Evolutionary conservation across 2,797 vertebrate species (phyloP), one percentile per base, ranked within the genome.

Genomic region (Sciurus vulgaris): DNA sequence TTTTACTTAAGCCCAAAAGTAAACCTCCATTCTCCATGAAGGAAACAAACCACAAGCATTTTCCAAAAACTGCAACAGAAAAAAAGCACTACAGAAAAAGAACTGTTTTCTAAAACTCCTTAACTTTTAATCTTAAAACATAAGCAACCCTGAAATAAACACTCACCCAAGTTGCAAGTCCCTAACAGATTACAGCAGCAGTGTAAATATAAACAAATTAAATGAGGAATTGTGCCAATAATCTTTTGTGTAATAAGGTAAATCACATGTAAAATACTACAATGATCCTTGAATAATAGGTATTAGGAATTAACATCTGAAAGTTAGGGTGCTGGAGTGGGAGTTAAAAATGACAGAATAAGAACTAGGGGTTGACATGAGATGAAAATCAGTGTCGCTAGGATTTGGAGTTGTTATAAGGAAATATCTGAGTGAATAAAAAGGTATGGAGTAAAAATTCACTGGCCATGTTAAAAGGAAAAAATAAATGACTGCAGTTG

Each of bases 41-140:
- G 41, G 28, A 67, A 28, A 86, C 12, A 61, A 76, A n/a, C n/a
- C 11, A 56, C 4, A 74, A 82, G 2, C 18, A 3, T 67, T 94
- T 73, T 84, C 51, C 17, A 65, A 85, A 96, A 94, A 49, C 12
- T 44, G 20, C 30, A 93, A 89, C n/a, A 73, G 78, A 54, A 76
- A 86, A 76, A 86, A 95, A 67, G 38, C 30, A 76, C 54, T 76
- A 85, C 26, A 44, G 85, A 82, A 81, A 85, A 12, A 72, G 3
- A 70, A 93, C 13, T 83, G 33, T 91, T 86, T 81, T 89, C 91
- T 94, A 95, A 83, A 96, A 91, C 44, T 59, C 49, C 81, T 83
- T 89, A 44, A 33, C 30, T n/a, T n/a, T 81, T 14, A 86, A 93
- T 61, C 47, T 86, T 89, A 96, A 97, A 89, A 41, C 3, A 41